Evolutionary conservation across 2,113 vertebrate species (phyloP), one percentile per base, ranked within the genome.

Genomic region (Illadopsis cleaveri): DNA sequence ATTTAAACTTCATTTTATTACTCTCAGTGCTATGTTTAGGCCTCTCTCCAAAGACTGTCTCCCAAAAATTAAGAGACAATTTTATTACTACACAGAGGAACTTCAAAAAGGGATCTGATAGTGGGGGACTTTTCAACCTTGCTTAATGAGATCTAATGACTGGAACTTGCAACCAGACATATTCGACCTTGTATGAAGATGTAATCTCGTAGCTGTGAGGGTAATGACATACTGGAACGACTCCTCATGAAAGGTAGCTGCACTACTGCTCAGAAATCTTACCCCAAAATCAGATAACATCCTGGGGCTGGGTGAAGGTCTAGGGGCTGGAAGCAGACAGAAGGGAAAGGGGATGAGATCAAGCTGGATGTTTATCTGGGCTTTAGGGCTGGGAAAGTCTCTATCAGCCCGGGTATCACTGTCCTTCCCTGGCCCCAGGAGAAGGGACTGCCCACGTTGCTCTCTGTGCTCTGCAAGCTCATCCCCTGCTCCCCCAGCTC

Each of bases 21-120:
- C 14, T 33, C 57, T 90, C 90, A 45, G 33, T 89, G 82, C 92
- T 95, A 86, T 75, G 94, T 96, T 96, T 96, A 95, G 88, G 85
- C 94, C 79, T 86, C 82, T 64, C 85, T 97, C 94, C 96, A 95
- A 92, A 96, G 76, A 35, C 72, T 18, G 80, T 45, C 95, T 97
- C 95, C 76, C 91, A 93, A 89, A 96, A 94, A 56, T 87, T 50
- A 83, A 89, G 86, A 96, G 80, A 95, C 51, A 16, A 78, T 90
- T 97, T 96, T 92, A 96, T 95, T 97, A 95, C 86, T 94, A 38
- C 64, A 37, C 48, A 62, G 86, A 90, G 56, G 56, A 95, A 96
- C 96, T 95, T 97, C 95, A 96, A 97, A 96, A 94, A 89, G 69
- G 82, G 60, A 96, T 96, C 96, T 97, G 94, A 97, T 96, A 93